Base-by-base conservation (phyloP, 2,797 vertebrate genomes). In the Hipposideros larvatus region DNA sequence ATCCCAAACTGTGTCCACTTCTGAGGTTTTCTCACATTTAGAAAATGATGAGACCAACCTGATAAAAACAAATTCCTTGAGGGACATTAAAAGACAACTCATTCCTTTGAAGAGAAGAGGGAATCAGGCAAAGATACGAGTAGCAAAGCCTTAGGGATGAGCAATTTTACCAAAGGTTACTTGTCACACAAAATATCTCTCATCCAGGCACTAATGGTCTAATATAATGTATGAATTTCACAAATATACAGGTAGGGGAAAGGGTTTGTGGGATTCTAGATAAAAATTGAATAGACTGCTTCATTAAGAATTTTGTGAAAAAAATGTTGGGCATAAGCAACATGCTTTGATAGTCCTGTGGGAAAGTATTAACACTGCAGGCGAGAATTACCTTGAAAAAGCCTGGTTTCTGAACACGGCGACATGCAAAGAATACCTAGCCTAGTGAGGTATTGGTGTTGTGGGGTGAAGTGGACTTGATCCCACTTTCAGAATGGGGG, bases 141-240 rank as follows among this genome's bases (percentile, higher is more conserved):
- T 26, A 87, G 53, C 21, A 83, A 93, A 94, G 28, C 8, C 65
- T 92, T 66, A 77, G 21, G 31, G 53, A 80, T 95, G 71, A 96
- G 51, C 34, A 84, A 68, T 57, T 79, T 43, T 89, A 14, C 43
- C 31, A 7, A 61, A 46, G 41, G 51, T 80, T 78, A 78, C 31
- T 41, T 46, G n/a, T 77, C 59, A 87, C 9, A 71, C 4, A 34
- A 80, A 91, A 63, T 59, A 19, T 79, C 78, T 94, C 73, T 91
- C 55, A 79, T 65, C 19, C 51, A 88, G 46, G 16, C 26, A 63
- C 24, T 74, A 71, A 78, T 41, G 37, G 9, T 75, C 37, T 90
- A n/a, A 51, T 77, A 37, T 43, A 88, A 82, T 48, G 19, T 26
- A 82, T 21, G 51, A 88, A 57, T 86, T 28, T 90, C 43, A 88